phyloP scores from a whole-genome alignment of 2,888 invertebrate genomes.

The Piscicola geometra region DNA sequence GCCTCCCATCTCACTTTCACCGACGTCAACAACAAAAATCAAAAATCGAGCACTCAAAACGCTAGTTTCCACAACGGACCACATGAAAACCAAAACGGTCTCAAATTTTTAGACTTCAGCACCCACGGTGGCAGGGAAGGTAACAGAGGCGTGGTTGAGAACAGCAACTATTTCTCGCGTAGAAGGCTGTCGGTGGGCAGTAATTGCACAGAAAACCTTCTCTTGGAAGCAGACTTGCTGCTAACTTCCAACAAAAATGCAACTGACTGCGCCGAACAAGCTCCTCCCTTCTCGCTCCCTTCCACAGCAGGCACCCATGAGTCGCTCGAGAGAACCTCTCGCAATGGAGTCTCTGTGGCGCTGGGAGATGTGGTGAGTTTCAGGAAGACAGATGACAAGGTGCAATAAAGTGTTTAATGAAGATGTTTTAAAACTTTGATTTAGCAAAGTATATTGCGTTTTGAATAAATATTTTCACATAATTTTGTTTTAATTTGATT shows the following conservation, averaged over 20 bases:
- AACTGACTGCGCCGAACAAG: background rate
- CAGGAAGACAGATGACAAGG: conserved; percentile 1
- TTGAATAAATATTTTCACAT: background rate
- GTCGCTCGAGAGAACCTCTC: no score
- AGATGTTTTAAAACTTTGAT: no score
- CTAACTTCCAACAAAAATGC: conserved; percentile 2
- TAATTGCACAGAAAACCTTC: background rate
- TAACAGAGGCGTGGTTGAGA: no score
- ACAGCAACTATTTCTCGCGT: background rate
- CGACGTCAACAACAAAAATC: no score
- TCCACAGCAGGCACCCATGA: background rate
- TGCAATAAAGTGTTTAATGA: background rate
- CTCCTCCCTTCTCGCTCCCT: background rate
- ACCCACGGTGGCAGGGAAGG: no score
- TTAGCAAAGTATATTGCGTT: no score
- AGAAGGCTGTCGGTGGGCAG: background rate
- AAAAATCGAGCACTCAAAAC: no score
- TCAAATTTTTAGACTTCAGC: no score
- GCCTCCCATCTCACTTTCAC: no score
- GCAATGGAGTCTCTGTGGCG: background rate
- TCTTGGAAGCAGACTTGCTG: conserved; percentile 3
- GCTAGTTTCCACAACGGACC: no score
- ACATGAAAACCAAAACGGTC: no score
- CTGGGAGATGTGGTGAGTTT: conserved; percentile 1
- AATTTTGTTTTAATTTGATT: background rate